Evolutionary conservation across 2,113 vertebrate genomes (phyloP), one percentile per base, ranked within the genome.

Genomic region (Bufo gargarizans): DNA sequence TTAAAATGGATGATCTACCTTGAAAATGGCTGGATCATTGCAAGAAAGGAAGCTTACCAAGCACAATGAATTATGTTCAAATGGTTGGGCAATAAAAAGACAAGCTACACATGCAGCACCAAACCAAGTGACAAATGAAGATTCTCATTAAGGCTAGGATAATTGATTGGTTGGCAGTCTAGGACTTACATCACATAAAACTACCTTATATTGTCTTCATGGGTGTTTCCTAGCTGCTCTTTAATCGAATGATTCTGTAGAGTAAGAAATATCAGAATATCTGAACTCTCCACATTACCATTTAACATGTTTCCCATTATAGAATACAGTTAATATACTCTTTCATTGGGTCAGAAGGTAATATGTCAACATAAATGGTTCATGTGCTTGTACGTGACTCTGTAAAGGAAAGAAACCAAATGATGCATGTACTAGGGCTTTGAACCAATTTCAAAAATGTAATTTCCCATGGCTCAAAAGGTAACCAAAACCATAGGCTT

Each of bases 31-130:
- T 61, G 22, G 13, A 59, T 45, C 56, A 19, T 33, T 59, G 78
- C 0, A 43, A 45, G 11, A 61, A 81, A 45, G 47, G 72, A 76
- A 19, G 12, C 22, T 16, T 55, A n/a, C 56, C 77, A 58, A 56
- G 50, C 49, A 22, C 50, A 79, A 33, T 80, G 50, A 59, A 80
- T 81, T 81, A 81, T 81, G 58, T 61, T 45, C 22, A 58, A 16
- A 59, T 76, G 72, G 20, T 45, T 80, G 55, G n/a, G 55, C 77
- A 80, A 58, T 58, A 58, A 80, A 79, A 80, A 81, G 55, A 81
- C 78, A 81, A 81, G n/a, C 55, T 56, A 74, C 71, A 17, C 43
- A 74, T 74, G 43, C 43, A 43, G 71, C 71, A 47, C 71, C 43
- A 22, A 11, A 10, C 63, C 22, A 71, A 43, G 22, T 50, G 72